A percentile compares a stretch with the other conserved stretches of the same genome.
phyloP scores from a whole-genome alignment of 2,797 vertebrate genomes.

The Aulostomus chinensis region DNA sequence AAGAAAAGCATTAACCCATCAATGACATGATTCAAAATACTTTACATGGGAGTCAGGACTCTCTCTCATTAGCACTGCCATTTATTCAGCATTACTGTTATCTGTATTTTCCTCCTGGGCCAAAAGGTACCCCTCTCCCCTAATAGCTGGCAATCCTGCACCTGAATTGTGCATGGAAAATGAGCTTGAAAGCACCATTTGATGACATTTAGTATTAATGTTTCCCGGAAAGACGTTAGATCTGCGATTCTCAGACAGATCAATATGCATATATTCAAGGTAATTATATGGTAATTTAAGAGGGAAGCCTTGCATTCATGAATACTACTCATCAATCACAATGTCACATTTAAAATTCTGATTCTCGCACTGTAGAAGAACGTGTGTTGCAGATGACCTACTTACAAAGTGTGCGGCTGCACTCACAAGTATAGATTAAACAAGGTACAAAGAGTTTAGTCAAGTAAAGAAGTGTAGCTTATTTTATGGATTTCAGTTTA shows the following conservation, averaged over 20 bases:
- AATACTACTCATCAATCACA: conserved; percentile 69
- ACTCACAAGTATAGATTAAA: conserved; percentile 2
- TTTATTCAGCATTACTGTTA: conserved; percentile 13
- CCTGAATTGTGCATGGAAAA: conserved; percentile 40
- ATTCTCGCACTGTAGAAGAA: conserved; percentile 32
- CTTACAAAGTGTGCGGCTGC: conserved; percentile 12
- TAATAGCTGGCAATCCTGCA: conserved; percentile 39
- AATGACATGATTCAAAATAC: conserved; percentile 28
- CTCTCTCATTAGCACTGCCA: conserved; percentile 25
- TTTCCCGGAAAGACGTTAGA: conserved; percentile 42
- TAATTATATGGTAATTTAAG: conserved; percentile 65
- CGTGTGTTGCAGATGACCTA: conserved; percentile 32
- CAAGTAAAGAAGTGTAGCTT: background rate
- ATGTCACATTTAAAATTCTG: conserved; percentile 58
- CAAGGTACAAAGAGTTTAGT: background rate
- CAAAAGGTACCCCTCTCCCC: conserved; percentile 22
- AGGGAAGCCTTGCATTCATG: conserved; percentile 52
- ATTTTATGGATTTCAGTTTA: background rate
- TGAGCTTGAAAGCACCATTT: conserved; percentile 50
- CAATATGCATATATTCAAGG: conserved; percentile 66
- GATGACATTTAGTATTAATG: conserved; percentile 57
- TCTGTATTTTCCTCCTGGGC: conserved; percentile 10
- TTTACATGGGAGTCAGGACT: conserved; percentile 9
- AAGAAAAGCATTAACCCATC: conserved; percentile 33
- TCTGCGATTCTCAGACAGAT: conserved; percentile 44